Base-by-base conservation (phyloP, 2,888 invertebrate genomes). In the Hipparchia sbordonii region DNA sequence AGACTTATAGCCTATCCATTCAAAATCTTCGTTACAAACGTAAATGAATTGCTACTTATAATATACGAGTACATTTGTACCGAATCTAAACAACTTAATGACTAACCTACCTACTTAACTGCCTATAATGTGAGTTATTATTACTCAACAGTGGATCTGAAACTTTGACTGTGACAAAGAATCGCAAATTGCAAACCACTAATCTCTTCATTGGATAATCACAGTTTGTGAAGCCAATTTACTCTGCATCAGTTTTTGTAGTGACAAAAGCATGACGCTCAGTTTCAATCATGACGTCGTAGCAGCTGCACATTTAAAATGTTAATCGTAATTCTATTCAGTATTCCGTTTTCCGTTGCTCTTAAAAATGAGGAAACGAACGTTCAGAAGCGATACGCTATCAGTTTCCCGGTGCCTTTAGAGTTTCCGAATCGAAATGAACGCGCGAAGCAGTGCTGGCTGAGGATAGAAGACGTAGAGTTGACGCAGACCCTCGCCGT, bases 211-310 rank as follows among this genome's bases (percentile, higher is more conserved):
- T 88, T 81, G 84, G 84, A 82, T 85, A 48, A 89, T 89, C 88
- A 87, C 82, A 81, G 84, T 80, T 84, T 82, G 85, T 82, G 87
- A 89, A 87, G 87, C 86, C 87, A 81, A 82, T 82, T 77, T 77
- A 83, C 81, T 82, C 88, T 85, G 84, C 86, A 82, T 83, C 84
- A 86, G 81, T 87, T 87, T 88, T 88, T 87, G 83, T 81, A 81
- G 79, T 82, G 23, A 67, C 63, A 68, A 72, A 77, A 82, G 81
- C 87, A 85, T 86, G 83, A 85, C 86, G 81, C 81, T 80, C 86
- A 93, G 92, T 93, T 86, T 79, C 85, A 85, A 89, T 85, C 87
- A 92, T 92, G 91, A 85, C 88, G 86, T 82, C 83, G 89, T 67
- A 80, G 77, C 80, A 82, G 82, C 81, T 82, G 82, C 82, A 91